Evolutionary conservation across 2,797 vertebrate species (phyloP), one percentile per base, ranked within the genome.

Genomic region (Dromococcyx pavoninus): DNA sequence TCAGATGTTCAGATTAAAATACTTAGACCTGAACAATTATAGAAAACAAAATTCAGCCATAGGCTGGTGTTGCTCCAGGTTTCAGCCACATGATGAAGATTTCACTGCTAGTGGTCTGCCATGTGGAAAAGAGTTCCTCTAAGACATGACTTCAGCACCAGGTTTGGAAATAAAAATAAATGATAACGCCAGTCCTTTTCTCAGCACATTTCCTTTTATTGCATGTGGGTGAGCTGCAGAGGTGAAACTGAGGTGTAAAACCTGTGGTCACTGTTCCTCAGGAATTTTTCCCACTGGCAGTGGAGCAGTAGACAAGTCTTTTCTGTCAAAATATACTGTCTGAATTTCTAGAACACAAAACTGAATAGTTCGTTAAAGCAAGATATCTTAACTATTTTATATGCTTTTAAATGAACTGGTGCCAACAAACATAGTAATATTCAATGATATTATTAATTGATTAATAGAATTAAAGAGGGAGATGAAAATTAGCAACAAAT

Each of bases 21-120:
- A 57, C 11, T 5, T 58, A 69, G 25, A 23, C 17, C 43, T 35
- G 7, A 11, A 56, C 10, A 72, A 33, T 27, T 41, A 23, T 2
- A 54, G 35, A 56, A 84, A 67, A 25, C 2, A 62, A 50, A 75
- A 62, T 37, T 85, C 35, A 81, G 12, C 13, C 30, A 53, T 44
- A 80, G 4, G 10, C 10, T 60, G 16, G 12, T 66, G 10, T 2
- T 64, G 23, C 9, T 71, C 25, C 53, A 74, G 12, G 5, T 24
- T 15, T 75, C 27, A 7, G 4, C 74, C 21, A 13, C 0, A 0
- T 39, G 69, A 61, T 24, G 2, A 7, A 41, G 11, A n/a, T n/a
- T 65, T 88, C 51, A 67, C 13, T 62, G 27, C 6, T 64, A 54
- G 37, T 41, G 22, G 12, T 66, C 32, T 87, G 25, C 12, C 21